Conservation (phyloP, 2,888 invertebrate species). For the Catocala nupta region DNA sequence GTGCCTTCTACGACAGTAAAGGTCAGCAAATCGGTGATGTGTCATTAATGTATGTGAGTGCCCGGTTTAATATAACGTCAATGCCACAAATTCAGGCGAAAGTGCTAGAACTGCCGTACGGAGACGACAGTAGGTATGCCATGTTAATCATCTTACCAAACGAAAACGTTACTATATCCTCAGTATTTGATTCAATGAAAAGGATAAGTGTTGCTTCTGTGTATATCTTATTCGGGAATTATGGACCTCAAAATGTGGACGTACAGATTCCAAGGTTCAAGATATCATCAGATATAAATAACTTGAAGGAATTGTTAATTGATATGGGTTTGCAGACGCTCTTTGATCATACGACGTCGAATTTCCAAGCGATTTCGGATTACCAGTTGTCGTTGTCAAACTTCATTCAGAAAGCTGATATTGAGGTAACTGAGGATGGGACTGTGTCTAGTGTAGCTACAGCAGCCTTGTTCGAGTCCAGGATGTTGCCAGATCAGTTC, state of each 20-base stretch:
- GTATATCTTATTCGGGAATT: conserved; percentile 70
- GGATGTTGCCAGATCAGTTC: conserved; percentile 59
- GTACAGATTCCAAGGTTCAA: conserved; percentile 88
- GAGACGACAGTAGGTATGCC: conserved; percentile 76
- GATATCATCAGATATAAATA: conserved; percentile 80
- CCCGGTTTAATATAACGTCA: conserved; percentile 54
- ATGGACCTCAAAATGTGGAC: conserved; percentile 75
- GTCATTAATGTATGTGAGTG: conserved; percentile 67
- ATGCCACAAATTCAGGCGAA: conserved; percentile 59
- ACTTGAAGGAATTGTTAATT: conserved; percentile 75
- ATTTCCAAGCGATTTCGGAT: conserved; percentile 67
- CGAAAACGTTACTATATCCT: conserved; percentile 69
- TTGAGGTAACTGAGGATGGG: conserved; percentile 77
- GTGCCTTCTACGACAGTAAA: conserved; percentile 67
- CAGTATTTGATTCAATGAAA: conserved; percentile 82
- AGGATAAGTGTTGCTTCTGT: conserved; percentile 78
- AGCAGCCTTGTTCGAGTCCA: conserved; percentile 54
- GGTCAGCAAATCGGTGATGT: conserved; percentile 68
- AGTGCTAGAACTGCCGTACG: conserved; percentile 76
- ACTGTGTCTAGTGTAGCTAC: conserved; percentile 66
- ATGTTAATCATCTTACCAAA: conserved; percentile 89
- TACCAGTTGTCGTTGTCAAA: conserved; percentile 64
- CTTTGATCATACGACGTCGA: conserved; percentile 64
- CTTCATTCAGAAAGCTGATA: conserved; percentile 76
- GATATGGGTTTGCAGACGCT: conserved; percentile 75